Evolutionary conservation across 2,797 vertebrate genomes (phyloP), one percentile per base, ranked within the genome.

Genomic region (Pogoniulus pusillus): DNA sequence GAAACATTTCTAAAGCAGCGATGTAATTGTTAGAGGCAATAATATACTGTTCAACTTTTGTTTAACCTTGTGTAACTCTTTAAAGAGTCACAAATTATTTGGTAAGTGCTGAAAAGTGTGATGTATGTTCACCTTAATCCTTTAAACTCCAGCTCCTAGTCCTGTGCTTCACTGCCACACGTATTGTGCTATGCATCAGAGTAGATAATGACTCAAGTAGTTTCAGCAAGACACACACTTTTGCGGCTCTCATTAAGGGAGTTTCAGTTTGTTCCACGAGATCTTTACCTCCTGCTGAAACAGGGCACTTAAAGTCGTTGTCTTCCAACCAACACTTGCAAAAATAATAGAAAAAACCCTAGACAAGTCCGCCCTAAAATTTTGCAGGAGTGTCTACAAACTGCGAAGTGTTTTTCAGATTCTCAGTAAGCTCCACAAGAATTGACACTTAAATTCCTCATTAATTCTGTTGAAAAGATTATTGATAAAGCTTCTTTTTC

Each of bases 21-120:
- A 53, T 77, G 69, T 79, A 90, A 94, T 72, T 90, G 32, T 91
- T 84, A 62, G 55, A 87, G 69, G 65, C 62, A 90, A 83, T 81
- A 93, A 82, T 89, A 78, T 18, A 80, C 13, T 1, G 1, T 59
- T 41, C 16, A 69, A n/a, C 9, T 94, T 89, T 89, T 82, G 20
- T 85, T 87, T 82, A 94, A 91, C 66, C 70, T 81, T 87, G 58
- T 90, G 87, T 91, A 82, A 87, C 82, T 87, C 75, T 92, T 92
- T 85, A 71, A 88, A 71, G 64, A 80, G 54, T 90, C 85, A 91
- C 74, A 91, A 76, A 91, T 88, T 94, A 86, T 86, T 90, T 0
- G 0, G 10, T 68, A 82, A 86, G 8, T 71, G 54, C 64, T 93
- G 78, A 93, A 88, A 86, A 86, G 58, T 69, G 68, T 89, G 81